phyloP scores from a whole-genome alignment of 2,113 vertebrate genomes.

The Rhabdornis inornatus region DNA sequence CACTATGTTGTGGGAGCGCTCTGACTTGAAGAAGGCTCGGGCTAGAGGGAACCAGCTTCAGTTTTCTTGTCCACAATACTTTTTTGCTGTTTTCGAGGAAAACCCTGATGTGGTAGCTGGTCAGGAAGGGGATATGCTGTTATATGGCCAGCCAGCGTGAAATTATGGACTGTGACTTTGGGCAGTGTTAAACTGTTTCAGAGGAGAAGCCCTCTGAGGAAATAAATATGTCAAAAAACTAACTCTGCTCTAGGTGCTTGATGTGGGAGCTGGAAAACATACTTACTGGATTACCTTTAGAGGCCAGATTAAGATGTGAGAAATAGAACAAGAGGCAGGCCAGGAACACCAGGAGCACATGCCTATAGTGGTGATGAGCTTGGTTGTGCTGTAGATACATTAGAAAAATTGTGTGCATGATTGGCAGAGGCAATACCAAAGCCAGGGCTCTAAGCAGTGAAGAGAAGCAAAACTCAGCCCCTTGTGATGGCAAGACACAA shows the following conservation, averaged over 20 bases:
- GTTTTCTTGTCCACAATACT: neutral
- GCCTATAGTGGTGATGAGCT: neutral
- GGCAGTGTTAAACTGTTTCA: neutral
- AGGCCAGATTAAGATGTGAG: neutral
- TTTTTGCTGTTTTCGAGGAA: neutral
- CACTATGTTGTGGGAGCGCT: neutral
- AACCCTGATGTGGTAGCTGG: neutral
- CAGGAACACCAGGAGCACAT: neutral
- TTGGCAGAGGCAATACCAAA: neutral
- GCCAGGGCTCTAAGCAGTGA: neutral
- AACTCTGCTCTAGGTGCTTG: neutral
- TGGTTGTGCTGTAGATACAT: neutral
- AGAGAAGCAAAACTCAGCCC: neutral
- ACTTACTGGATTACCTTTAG: neutral
- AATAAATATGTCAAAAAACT: neutral
- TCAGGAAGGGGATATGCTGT: neutral
- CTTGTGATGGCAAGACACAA: fast-evolving
- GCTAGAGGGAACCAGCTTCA: neutral
- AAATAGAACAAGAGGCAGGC: neutral
- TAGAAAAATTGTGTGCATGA: neutral
- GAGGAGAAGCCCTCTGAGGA: neutral
- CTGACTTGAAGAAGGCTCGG: neutral
- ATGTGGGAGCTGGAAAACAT: neutral
- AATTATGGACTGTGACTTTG: neutral
- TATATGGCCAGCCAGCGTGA: neutral